Conservation (phyloP, 2,113 vertebrate species). For the Bambusicola thoracicus region DNA sequence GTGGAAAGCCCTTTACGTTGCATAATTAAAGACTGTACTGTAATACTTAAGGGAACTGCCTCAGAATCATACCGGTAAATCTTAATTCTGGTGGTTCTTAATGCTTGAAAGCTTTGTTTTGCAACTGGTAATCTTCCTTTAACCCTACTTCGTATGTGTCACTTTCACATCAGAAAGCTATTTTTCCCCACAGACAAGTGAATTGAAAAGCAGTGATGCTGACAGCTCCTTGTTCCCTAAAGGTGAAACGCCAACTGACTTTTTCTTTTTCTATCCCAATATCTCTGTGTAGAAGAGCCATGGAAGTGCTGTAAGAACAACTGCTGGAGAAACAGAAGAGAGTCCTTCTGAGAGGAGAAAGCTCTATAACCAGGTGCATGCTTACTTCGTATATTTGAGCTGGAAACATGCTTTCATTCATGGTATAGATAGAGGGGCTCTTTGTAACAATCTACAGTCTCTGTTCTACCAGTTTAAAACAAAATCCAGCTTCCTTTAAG, state of each 20-base stretch:
- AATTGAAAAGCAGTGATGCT: not conserved
- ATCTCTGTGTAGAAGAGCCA: not conserved
- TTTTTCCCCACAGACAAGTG: not conserved
- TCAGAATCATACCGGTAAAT: not conserved
- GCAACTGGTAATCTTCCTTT: not conserved
- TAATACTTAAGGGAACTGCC: not conserved
- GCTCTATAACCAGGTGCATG: conserved; percentile 13
- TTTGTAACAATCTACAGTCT: not conserved
- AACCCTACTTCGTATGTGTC: not conserved
- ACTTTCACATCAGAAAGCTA: not conserved
- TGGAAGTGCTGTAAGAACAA: not conserved
- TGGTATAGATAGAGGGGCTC: not conserved
- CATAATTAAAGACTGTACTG: not conserved
- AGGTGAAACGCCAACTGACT: not conserved
- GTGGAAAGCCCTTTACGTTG: not conserved
- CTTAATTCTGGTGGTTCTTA: not conserved
- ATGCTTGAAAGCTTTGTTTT: not conserved
- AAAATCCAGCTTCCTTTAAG: not conserved
- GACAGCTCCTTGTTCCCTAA: not conserved
- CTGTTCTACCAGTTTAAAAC: not conserved
- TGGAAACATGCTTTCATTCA: not conserved
- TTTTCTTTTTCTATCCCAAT: not conserved
- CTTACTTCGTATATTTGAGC: not conserved
- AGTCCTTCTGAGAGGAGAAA: not conserved
- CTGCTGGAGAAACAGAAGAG: not conserved